Percentiles rank a stretch among this genome's conserved stretches.
These are phyloP conservation scores for Idaea biselata DNA, from an alignment of 2,888 invertebrate genomes.

Conservation along the genomic window DNA sequence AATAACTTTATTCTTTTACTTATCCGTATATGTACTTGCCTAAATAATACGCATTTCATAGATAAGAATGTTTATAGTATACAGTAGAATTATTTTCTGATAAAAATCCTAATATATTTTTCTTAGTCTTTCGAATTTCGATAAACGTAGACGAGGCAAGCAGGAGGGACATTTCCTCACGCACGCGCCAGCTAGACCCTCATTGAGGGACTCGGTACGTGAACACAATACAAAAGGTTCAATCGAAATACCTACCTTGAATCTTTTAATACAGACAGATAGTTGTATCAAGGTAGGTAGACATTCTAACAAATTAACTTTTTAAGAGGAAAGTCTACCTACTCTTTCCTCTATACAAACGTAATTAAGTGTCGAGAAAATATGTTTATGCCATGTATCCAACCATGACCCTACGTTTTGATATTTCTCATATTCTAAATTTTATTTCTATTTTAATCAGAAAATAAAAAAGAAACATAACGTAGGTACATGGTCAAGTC, in stretches of 20 bases:
- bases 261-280: neutral
- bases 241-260: conserved; percentile 4
- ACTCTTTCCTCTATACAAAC: too few relatives aligned
- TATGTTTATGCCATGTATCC: too few relatives aligned
- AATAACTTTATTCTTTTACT: too few relatives aligned
- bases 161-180: conserved; percentile 56
- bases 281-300: neutral
- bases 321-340: too few relatives aligned
- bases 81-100: neutral
- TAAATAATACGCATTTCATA: neutral
- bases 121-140: conserved; percentile 14
- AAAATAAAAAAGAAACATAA: too few relatives aligned
- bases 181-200: conserved; percentile 51
- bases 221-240: conserved; percentile 56
- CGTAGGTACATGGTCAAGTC: too few relatives aligned
- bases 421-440: too few relatives aligned
- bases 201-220: conserved; percentile 56
- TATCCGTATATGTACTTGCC: neutral
- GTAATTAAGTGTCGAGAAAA: too few relatives aligned
- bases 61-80: neutral
- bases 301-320: neutral
- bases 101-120: neutral
- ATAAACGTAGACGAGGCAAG: conserved; percentile 37
- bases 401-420: too few relatives aligned
- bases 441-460: too few relatives aligned